Conservation (phyloP, 2,113 vertebrate genomes). For the Colistium nudipinnis region DNA sequence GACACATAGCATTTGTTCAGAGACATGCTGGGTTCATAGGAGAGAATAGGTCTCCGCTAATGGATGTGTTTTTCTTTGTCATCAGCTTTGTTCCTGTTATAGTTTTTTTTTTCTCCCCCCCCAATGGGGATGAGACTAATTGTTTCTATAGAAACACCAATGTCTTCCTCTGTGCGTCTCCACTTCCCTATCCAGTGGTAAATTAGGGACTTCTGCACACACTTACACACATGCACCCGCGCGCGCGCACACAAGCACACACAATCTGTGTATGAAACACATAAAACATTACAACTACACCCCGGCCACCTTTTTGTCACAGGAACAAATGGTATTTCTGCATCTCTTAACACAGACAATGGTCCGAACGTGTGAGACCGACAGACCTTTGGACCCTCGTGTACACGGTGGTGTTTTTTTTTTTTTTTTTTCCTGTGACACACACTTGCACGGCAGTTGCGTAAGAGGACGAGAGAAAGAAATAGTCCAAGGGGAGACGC, state of each 20-base stretch:
- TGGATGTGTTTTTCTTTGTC: constrained; percentile 53
- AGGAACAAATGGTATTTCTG: constrained; percentile 19
- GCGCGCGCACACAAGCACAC: background rate
- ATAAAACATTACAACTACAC: constrained; percentile 3
- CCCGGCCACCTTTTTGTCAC: constrained; percentile 22
- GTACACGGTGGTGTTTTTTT: constrained; percentile 29
- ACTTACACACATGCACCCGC: background rate
- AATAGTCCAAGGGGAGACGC: constrained; percentile 57
- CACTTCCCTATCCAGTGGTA: background rate
- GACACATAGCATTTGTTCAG: constrained; percentile 20
- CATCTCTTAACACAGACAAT: background rate
- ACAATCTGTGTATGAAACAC: background rate
- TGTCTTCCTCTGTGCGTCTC: background rate
- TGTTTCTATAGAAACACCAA: constrained; percentile 29
- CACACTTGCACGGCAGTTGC: constrained; percentile 38
- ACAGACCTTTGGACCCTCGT: background rate
- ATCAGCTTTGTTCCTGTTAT: constrained; percentile 10
- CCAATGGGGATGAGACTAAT: constrained; percentile 14
- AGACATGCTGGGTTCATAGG: constrained; percentile 3
- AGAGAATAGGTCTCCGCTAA: constrained; percentile 15
- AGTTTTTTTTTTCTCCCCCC: constrained; percentile 19
- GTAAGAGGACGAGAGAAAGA: constrained; percentile 74
- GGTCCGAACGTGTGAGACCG: background rate
- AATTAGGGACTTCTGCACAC: background rate
- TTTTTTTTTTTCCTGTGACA: constrained; percentile 23